Percentiles rank a stretch among this genome's conserved stretches.
These are phyloP conservation scores for Oxystoma pomonae DNA, from an alignment of 2,888 invertebrate genomes.

Conservation along the genomic window DNA sequence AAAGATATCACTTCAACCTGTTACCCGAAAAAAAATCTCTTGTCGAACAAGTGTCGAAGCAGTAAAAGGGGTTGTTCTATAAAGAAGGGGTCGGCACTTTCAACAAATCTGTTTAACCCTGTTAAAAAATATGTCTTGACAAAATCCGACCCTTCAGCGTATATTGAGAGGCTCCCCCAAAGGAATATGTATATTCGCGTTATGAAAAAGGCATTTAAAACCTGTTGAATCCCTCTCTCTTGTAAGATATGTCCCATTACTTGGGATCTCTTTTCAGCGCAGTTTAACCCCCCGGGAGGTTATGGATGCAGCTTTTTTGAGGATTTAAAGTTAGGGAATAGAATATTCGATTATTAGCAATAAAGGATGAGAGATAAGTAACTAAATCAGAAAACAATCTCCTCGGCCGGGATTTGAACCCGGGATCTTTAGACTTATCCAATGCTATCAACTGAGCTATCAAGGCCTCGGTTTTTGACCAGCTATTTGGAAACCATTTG, in stretches of 20 bases:
- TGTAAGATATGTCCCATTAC: neutral
- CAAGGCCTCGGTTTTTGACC: no score
- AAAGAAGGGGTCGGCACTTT: neutral
- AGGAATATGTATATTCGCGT: conserved; percentile 5
- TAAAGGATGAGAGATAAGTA: no score
- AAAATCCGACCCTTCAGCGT: conserved; percentile 11
- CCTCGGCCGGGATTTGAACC: no score
- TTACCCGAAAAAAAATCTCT: neutral
- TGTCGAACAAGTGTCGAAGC: conserved; percentile 21
- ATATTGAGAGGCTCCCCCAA: neutral
- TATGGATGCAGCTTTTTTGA: neutral
- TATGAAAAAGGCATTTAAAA: conserved; percentile 26
- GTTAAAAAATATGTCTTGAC: conserved; percentile 28
- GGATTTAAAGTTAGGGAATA: neutral
- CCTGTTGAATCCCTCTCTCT: conserved; percentile 20
- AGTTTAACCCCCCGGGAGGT: neutral
- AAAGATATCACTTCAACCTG: neutral
- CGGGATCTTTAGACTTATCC: no score
- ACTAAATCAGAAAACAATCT: no score
- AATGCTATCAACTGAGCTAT: no score
- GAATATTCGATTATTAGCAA: no score
- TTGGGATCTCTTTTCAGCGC: neutral
- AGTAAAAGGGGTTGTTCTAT: neutral
- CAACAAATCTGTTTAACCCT: conserved; percentile 21
- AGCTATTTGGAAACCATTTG: no score